Evolutionary conservation across 2,888 invertebrate species (phyloP).

Genomic region (Hoplodrina ambigua): DNA sequence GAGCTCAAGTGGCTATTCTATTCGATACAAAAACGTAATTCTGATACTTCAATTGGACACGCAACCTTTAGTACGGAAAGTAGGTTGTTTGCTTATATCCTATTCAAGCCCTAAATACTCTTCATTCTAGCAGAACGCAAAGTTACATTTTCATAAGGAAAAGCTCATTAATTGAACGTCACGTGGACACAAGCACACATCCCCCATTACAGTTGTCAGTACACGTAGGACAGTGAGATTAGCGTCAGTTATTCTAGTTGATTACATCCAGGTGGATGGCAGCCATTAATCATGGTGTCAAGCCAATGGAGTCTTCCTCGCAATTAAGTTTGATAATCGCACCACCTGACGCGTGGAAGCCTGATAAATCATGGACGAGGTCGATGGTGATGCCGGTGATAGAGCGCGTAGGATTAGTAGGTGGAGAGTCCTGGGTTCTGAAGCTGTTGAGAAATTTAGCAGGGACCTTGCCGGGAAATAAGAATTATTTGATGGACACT

Average conservation of each 20-base stretch:
- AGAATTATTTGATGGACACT: neutral
- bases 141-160: conserved; percentile 4
- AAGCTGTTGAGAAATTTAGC: conserved; percentile 25
- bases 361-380: conserved; percentile 61
- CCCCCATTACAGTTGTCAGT: conserved; percentile 33
- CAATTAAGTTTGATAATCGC: conserved; percentile 64
- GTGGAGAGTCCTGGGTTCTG: neutral
- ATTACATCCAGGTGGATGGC: conserved; percentile 50
- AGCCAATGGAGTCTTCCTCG: conserved; percentile 49
- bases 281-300: conserved; percentile 55
- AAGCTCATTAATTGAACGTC: conserved; percentile 9
- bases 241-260: conserved; percentile 51
- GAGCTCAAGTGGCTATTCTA: neutral
- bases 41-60: neutral
- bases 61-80: neutral
- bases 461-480: conserved; percentile 4
- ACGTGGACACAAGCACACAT: conserved; percentile 13
- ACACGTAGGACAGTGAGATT: conserved; percentile 32
- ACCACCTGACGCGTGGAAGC: conserved; percentile 57
- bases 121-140: neutral
- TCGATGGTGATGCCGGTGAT: conserved; percentile 12
- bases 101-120: neutral
- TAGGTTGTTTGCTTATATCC: neutral
- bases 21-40: conserved; percentile 6
- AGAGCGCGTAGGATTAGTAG: conserved; percentile 29